A percentile compares a stretch with the other conserved stretches of the same genome.
These are phyloP conservation scores for Aphidoletes aphidimyza DNA, from an alignment of 2,888 invertebrate species.

Conservation along the genomic window DNA sequence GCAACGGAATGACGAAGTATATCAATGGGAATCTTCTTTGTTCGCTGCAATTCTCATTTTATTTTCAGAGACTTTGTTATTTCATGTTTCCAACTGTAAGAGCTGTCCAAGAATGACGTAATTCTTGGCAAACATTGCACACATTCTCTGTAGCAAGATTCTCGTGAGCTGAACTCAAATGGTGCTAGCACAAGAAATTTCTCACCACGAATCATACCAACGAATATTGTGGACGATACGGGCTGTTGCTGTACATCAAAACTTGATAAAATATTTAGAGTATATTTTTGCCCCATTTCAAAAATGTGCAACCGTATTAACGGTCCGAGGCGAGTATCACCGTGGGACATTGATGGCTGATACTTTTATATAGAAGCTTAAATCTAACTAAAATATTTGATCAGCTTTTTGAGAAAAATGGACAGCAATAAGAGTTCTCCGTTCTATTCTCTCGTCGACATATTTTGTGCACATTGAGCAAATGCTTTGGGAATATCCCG, in stretches of 20 bases:
- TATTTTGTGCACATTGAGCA: not conserved
- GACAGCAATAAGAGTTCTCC: not conserved
- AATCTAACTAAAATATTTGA: not conserved
- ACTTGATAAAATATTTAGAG: constrained; percentile 8
- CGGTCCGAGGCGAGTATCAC: not conserved
- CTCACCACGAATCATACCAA: not conserved
- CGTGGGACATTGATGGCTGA: constrained; percentile 17
- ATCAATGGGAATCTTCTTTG: not conserved
- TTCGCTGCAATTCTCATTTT: not conserved
- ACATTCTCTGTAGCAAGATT: too few relatives aligned
- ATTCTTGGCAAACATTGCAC: too few relatives aligned
- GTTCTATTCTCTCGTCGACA: not conserved
- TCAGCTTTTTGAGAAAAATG: not conserved
- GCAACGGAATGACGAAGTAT: too few relatives aligned
- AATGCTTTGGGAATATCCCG: not conserved
- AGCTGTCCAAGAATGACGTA: too few relatives aligned
- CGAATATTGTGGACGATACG: not conserved
- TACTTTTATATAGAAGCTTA: not conserved
- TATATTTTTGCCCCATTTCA: not conserved
- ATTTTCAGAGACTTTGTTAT: not conserved
- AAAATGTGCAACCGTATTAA: not conserved
- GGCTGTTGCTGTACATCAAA: too few relatives aligned
- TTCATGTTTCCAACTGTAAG: not conserved
- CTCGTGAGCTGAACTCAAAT: too few relatives aligned
- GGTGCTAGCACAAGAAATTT: too few relatives aligned